Percentiles rank a stretch among this genome's conserved stretches.
Conservation (phyloP, 2,113 vertebrate species). For the Astur gentilis region DNA sequence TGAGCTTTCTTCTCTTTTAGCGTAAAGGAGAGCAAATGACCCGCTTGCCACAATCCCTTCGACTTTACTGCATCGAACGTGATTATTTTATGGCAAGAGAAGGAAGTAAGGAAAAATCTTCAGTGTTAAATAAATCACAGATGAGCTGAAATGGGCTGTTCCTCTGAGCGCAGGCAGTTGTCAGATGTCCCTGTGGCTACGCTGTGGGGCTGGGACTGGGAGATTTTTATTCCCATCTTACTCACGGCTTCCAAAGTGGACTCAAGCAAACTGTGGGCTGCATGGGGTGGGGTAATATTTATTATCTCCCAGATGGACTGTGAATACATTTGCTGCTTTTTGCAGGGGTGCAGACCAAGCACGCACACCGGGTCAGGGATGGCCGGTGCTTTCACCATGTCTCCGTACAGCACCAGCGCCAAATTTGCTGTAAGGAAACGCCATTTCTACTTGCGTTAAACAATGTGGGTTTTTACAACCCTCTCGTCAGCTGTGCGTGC, state of each 20-base stretch:
- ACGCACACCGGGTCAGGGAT: accelerated
- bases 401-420: not conserved
- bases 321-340: not conserved
- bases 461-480: not conserved
- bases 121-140: not conserved
- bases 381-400: not conserved
- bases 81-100: not conserved
- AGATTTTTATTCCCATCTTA: not conserved
- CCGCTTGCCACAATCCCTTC: accelerated
- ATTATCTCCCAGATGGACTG: not conserved
- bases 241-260: not conserved
- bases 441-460: not conserved
- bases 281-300: not conserved
- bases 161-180: not conserved
- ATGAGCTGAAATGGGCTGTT: not conserved
- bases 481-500: accelerated
- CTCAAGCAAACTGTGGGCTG: not conserved
- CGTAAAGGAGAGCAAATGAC: not conserved
- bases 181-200: not conserved
- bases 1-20: not conserved
- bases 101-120: not conserved
- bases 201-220: accelerated
- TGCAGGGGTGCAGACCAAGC: not conserved
- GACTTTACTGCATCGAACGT: not conserved
- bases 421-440: not conserved